Evolutionary conservation across 2,113 vertebrate species (phyloP), one percentile per base, ranked within the genome.

Genomic region (Colistium nudipinnis): DNA sequence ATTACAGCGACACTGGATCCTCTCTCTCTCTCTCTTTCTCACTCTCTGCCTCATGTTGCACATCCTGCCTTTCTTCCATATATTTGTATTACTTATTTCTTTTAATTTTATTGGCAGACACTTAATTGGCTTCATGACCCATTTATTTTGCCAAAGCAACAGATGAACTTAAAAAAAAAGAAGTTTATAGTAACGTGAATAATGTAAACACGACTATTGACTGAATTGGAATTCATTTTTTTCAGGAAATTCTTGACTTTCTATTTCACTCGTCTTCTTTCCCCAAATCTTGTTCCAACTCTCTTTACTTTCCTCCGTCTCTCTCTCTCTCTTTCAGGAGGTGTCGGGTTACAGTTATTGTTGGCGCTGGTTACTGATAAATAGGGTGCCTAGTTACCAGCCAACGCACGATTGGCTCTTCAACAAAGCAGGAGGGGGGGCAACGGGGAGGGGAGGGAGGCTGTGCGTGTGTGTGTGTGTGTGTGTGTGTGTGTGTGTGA

Each of bases 341-440:
- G 90, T 88, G 83, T 91, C 80, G 24, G 84, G 80, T 91, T 89
- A 63, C 88, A 81, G 56, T 88, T 87, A 88, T 91, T 91, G 90
- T 91, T 82, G 84, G 82, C 81, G 70, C 84, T 81, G 80, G 90
- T 89, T 86, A 91, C 90, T 87, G 90, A 91, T 90, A 90, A 90
- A 90, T 88, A 90, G 88, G 88, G 87, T 90, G 90, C 90, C 83
- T 86, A 77, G 90, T 89, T 88, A 89, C 90, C 81, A 83, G 74
- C 81, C 55, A 17, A 78, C 52, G 10, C 84, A 65, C 62, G 68
- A 89, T 90, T 90, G 90, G 88, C 59, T 86, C 81, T 51, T 78
- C 67, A 88, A 91, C 86, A 89, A 88, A 83, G 86, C 62, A 24
- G 63, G 63, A 62, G 25, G 22, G 2, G 35, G 16, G n/a, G 27